phyloP scores from a whole-genome alignment of 2,888 invertebrate genomes.

The Eupithecia inturbata region DNA sequence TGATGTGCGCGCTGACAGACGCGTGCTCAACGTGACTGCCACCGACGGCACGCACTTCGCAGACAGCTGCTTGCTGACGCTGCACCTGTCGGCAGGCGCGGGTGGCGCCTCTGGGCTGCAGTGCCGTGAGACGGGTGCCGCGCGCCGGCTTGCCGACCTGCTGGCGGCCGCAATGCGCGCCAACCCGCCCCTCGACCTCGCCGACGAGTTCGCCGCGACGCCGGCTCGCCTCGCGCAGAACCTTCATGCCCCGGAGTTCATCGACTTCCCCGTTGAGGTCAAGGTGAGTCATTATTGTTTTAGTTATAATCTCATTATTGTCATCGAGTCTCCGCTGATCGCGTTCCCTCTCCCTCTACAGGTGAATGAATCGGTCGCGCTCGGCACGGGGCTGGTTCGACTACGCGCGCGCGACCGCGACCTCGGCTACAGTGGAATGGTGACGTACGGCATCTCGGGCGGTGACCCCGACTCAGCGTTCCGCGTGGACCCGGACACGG shows the following conservation, averaged over 20 bases:
- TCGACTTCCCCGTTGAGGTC: constrained; percentile 92
- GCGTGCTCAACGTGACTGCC: constrained; percentile 93
- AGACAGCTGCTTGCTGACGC: constrained; percentile 90
- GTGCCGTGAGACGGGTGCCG: constrained; percentile 94
- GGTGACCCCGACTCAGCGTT: constrained; percentile 94
- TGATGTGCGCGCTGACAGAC: constrained; percentile 87
- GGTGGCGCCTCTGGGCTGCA: constrained; percentile 75
- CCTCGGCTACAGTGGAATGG: constrained; percentile 95
- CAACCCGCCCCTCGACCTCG: constrained; percentile 85
- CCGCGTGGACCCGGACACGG: constrained; percentile 93
- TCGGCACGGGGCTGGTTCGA: constrained; percentile 89
- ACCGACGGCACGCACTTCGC: constrained; percentile 97
- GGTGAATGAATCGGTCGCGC: constrained; percentile 92
- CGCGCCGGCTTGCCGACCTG: constrained; percentile 90
- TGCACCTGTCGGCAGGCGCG: constrained; percentile 88
- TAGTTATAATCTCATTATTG: neutral
- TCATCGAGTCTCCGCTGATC: neutral
- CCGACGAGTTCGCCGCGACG: constrained; percentile 88
- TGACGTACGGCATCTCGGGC: constrained; percentile 93
- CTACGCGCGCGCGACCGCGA: constrained; percentile 93
- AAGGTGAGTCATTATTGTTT: constrained; percentile 86
- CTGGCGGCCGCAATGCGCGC: constrained; percentile 92
- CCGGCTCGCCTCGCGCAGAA: constrained; percentile 95
- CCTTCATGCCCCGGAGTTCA: constrained; percentile 93
- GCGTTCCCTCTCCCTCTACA: constrained; percentile 55